Percentiles rank a stretch among this genome's conserved stretches.
These are phyloP conservation scores for Ctenosaura bakeri DNA, from an alignment of 2,797 vertebrate species.

Conservation along the genomic window DNA sequence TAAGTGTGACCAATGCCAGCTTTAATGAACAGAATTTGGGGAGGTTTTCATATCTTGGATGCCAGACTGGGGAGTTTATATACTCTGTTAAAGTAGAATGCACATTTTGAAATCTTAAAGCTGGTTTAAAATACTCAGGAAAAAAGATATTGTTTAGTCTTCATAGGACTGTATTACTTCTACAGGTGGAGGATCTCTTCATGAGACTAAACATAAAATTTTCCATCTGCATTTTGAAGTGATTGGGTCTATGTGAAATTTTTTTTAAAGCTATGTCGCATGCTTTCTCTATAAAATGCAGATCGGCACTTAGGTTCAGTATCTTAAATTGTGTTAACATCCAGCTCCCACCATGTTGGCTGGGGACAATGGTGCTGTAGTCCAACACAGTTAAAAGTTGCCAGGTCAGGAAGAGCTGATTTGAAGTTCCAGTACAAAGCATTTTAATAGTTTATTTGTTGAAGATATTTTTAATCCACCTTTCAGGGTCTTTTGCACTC, in stretches of 20 bases:
- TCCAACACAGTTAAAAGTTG: too few relatives aligned
- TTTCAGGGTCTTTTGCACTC: not conserved
- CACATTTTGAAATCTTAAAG: not conserved
- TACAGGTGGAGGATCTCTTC: not conserved
- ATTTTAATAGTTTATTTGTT: not conserved
- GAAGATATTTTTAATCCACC: not conserved
- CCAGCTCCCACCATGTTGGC: not conserved
- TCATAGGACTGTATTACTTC: not conserved
- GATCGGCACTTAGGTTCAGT: not conserved
- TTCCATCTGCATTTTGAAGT: not conserved
- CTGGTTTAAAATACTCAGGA: not conserved
- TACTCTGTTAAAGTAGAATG: not conserved
- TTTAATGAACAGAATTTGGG: not conserved
- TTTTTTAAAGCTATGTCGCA: not conserved
- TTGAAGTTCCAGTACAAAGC: not conserved
- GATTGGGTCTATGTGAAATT: not conserved
- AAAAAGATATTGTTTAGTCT: not conserved
- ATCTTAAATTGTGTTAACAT: not conserved
- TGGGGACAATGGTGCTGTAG: too few relatives aligned
- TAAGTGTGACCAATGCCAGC: not conserved
- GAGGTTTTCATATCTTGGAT: slow-evolving; percentile 27
- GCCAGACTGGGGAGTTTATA: slow-evolving; percentile 1
- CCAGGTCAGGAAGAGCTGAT: not conserved
- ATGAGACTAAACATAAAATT: not conserved
- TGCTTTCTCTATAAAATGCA: not conserved